phyloP scores from a whole-genome alignment of 2,113 vertebrate species.

The Bujurquina vittata region DNA sequence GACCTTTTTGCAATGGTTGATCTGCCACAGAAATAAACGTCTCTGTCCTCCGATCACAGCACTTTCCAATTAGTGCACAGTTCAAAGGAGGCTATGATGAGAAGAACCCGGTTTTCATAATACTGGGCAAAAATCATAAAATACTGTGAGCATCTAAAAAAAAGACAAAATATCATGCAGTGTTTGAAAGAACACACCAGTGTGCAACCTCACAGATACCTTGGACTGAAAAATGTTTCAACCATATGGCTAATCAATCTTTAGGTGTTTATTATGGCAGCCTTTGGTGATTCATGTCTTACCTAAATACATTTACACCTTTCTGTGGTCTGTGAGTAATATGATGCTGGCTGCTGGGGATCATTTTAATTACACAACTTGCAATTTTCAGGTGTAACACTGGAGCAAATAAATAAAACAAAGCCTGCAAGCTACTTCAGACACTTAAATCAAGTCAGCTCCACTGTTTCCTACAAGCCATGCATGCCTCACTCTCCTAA shows the following conservation, averaged over 20 bases:
- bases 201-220: not conserved
- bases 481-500: not conserved
- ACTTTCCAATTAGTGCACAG: conserved; percentile 32
- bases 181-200: conserved; percentile 9
- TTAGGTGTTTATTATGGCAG: not conserved
- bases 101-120: not conserved
- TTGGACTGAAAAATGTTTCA: conserved; percentile 13
- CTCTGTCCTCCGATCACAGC: conserved; percentile 44
- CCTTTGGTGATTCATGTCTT: not conserved
- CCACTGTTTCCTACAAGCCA: not conserved
- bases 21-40: conserved; percentile 36
- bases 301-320: not conserved
- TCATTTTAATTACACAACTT: not conserved
- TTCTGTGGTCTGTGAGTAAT: not conserved
- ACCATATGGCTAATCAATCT: conserved; percentile 65
- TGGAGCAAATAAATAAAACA: not conserved
- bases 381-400: not conserved
- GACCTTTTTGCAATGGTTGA: conserved; percentile 50
- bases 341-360: not conserved
- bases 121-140: not conserved
- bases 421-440: conserved; percentile 3
- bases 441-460: not conserved
- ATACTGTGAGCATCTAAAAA: conserved; percentile 5
- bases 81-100: conserved; percentile 38
- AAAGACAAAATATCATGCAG: not conserved